Evolutionary conservation across 2,888 invertebrate genomes (phyloP), one percentile per base, ranked within the genome.

Genomic region (Callosobruchus maculatus): DNA sequence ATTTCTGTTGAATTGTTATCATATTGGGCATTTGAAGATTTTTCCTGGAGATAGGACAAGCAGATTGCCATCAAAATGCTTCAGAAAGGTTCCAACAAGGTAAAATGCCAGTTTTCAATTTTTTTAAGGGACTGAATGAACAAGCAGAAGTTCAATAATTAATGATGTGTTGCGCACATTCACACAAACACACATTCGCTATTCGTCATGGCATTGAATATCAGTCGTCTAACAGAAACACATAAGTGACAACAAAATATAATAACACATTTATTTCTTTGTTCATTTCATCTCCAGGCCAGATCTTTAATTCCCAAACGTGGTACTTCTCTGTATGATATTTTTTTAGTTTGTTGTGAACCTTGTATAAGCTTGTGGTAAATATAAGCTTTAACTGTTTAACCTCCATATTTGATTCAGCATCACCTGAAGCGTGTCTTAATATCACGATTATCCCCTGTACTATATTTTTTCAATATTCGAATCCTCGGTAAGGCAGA

Each of bases 391-490:
- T 75, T 77, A 78, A 74, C 76, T 76, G 73, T 78, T 76, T 74
- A 75, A 76, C 49, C 73, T 73, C 72, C 67, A 74, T 76, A 75
- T 76, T 77, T 77, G 77, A 76, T 77, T 78, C 78, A 77, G 81
- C 82, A 82, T 82, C 82, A 83, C 83, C 83, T 81, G 70, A 76
- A 81, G 80, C 82, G 83, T 83, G 83, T 83, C 83, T 83, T 83
- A n/a, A 83, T 79, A 73, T 74, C 49, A 49, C 49, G 49, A 49
- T 49, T 49, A 13, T 1, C 49, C 5, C 18, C 13, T 49, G 49
- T 49, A 49, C 49, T 49, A 49, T 49, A 49, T 49, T 49, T 49
- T 49, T 13, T 18, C 49, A 49, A 5, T 49, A 49, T 49, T 49
- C 49, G 49, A 18, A 49, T 49, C 49, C 49, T 49, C 49, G 3